Conservation (phyloP, 2,113 vertebrate species). For the Passer domesticus region DNA sequence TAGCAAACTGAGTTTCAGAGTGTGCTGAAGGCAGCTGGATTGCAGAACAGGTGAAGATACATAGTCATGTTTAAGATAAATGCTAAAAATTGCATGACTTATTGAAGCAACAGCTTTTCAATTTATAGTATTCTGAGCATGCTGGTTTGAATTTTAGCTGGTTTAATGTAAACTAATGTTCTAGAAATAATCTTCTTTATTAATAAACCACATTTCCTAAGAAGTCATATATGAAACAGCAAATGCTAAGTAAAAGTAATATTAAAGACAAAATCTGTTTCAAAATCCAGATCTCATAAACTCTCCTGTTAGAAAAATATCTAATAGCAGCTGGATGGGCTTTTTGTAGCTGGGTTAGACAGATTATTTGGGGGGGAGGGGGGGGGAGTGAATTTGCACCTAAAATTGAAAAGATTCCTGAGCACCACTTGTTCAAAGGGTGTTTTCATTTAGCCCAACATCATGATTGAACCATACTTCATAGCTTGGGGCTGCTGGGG, state of each 20-base stretch:
- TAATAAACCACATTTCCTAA: conserved; percentile 6
- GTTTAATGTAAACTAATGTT: not conserved
- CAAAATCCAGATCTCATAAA: not conserved
- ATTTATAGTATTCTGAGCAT: not conserved
- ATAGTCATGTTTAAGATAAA: not conserved
- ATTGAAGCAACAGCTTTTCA: not conserved
- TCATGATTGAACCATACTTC: not conserved
- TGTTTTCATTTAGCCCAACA: not conserved
- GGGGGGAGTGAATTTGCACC: not conserved
- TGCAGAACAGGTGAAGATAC: not conserved
- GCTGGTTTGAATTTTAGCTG: not conserved
- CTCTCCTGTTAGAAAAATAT: not conserved
- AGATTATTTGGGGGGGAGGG: not conserved
- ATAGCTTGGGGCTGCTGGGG: not conserved
- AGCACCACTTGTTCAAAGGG: not conserved
- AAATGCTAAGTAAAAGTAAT: conserved; percentile 21
- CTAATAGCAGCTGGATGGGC: not conserved
- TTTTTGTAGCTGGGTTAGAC: not conserved
- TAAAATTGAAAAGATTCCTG: not conserved
- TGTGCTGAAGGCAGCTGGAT: not conserved
- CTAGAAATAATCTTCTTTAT: conserved; percentile 29
- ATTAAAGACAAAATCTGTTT: not conserved
- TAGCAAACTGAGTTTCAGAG: not conserved
- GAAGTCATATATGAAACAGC: not conserved
- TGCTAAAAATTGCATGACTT: not conserved